phyloP scores from a whole-genome alignment of 1,140 invertebrate genomes.

The Pollicipes pollicipes region DNA sequence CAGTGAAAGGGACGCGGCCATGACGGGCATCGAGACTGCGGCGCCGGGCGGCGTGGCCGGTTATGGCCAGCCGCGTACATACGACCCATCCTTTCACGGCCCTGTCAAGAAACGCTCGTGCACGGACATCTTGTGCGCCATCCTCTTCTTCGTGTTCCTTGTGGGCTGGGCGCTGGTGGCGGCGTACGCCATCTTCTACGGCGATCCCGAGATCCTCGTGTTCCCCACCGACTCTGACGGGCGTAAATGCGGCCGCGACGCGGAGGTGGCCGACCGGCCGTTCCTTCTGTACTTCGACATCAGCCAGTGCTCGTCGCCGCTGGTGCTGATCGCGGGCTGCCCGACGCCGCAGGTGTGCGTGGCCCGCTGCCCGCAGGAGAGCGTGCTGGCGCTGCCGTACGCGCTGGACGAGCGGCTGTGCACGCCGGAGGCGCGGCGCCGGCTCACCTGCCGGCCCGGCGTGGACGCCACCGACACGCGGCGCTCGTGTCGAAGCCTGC shows the following conservation, averaged over 20 bases:
- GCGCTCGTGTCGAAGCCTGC: not conserved
- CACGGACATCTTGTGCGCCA: conserved; percentile 69
- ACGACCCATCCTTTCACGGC: conserved; percentile 58
- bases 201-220: conserved; percentile 57
- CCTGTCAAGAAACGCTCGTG: conserved; percentile 61
- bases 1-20: no score
- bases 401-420: not conserved
- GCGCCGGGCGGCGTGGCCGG: no score
- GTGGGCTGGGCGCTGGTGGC: conserved; percentile 52
- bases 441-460: not conserved
- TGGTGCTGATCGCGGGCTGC: conserved; percentile 54
- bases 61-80: conserved; percentile 36
- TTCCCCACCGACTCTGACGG: conserved; percentile 46
- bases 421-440: not conserved
- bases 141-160: conserved; percentile 61
- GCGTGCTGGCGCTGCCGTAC: conserved; percentile 16
- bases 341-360: conserved; percentile 69
- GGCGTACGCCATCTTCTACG: conserved; percentile 43
- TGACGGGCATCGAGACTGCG: no score
- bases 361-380: conserved; percentile 45
- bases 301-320: conserved; percentile 46
- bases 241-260: conserved; percentile 29
- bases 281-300: conserved; percentile 74
- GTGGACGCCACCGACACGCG: not conserved
- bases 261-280: conserved; percentile 40